Conservation (phyloP, 2,113 vertebrate species). For the Oceanites oceanicus region DNA sequence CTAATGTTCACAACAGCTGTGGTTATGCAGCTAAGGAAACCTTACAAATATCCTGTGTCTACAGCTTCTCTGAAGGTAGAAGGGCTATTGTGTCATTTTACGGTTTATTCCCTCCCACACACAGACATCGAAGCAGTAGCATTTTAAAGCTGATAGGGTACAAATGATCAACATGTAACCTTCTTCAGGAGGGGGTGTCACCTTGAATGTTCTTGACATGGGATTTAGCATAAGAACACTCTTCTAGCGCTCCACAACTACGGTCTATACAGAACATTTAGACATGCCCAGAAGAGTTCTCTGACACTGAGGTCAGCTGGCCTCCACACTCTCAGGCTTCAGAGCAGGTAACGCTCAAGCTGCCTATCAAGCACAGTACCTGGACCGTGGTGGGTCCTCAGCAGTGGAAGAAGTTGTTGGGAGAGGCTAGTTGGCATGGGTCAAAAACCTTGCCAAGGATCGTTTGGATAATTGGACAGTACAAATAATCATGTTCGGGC, state of each 20-base stretch:
- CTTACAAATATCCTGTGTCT: background rate
- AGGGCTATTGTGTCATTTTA: background rate
- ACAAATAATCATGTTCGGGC: background rate
- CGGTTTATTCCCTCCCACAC: background rate
- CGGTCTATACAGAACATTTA: background rate
- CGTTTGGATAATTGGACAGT: background rate
- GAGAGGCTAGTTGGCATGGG: background rate
- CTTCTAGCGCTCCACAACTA: background rate
- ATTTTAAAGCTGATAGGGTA: background rate
- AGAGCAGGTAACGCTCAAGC: background rate
- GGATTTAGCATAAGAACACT: background rate
- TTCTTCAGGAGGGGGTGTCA: background rate
- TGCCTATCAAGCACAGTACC: background rate
- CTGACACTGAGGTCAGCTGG: background rate
- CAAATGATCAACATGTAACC: background rate
- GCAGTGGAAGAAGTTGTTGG: background rate
- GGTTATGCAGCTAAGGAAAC: background rate
- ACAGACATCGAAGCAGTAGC: background rate
- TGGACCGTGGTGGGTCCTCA: background rate
- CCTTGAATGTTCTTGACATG: background rate
- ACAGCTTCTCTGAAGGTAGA: background rate
- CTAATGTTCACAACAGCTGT: background rate
- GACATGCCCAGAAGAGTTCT: background rate
- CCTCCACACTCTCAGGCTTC: background rate
- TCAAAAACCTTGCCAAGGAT: background rate